Base-by-base conservation (phyloP, 1,140 invertebrate species). In the Drosophila mauritiana region DNA sequence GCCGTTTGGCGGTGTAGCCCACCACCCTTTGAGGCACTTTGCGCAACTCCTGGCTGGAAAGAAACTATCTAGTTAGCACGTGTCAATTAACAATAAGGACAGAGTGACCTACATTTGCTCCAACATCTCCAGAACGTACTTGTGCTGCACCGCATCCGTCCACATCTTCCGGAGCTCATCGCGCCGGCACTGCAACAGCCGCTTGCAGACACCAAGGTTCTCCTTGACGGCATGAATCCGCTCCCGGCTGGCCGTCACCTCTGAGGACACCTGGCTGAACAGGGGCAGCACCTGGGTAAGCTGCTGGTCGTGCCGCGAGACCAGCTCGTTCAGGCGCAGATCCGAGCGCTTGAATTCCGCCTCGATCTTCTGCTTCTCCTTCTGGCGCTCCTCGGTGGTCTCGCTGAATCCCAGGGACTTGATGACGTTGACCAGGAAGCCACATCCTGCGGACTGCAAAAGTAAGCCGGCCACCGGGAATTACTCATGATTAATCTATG, bases 121-220 rank as follows among this genome's bases (percentile, higher is more conserved):
- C 34, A 98, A 93, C 91, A 98, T 95, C 67, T 96, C 94, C 17
- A 98, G 92, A 67, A 97, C 96, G 91, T 98, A 96, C 90, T 98
- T 97, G 81, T 99, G 97, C 91, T 99, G 97, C 15, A 98, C 94
- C 5, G 97, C 97, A 93, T 99, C 98, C 1, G 97, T 93, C 97
- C 98, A 99, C 53, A 99, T 93, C 82, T 98, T 96, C 78, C 97
- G 95, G 43, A 99, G 93, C 92, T 99, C 98, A 84, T 99, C 98
- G 49, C 98, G 94, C 68, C 97, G 95, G 93, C 98, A 98, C 67
- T 98, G 95, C 43, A 99, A 92, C 31, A 99, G 93, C 20, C 96
- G 96, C 91, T 98, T 98, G 92, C 98, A 99, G 5, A 97, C 97
- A 51, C 95, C 95, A 8, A 99, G 93, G 86, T 98, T 97, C 67